Evolutionary conservation across 2,888 invertebrate genomes (phyloP), one percentile per base, ranked within the genome.

Genomic region (Raillietiella orientalis): DNA sequence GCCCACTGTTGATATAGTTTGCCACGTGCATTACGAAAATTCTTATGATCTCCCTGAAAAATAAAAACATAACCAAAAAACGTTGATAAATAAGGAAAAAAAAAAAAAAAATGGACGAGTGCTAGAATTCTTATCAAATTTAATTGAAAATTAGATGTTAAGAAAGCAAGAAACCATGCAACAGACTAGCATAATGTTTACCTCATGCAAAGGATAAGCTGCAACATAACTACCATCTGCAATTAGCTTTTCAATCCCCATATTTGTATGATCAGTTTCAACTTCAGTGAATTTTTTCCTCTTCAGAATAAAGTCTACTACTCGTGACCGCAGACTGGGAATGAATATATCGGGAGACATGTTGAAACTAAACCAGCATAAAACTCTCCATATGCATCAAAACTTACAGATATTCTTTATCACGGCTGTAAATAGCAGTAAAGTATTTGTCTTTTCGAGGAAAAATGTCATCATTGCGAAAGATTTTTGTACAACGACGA

Each of bases 271-370:
- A 38, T 70, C 63, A 13, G 50, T 42, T 13, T 33, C 31, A 8
- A 40, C 38, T 5, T 34, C 33, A 1, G 63, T 60, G 47, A 75
- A 84, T 39, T 64, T 59, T 47, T 75, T 75, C 31, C 84, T 55
- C 42, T 79, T 71, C 36, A 87, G 50, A 36, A 87, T 77, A 44
- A 79, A 84, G 45, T 84, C 75, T 1, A 84, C 72, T 32, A 87
- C 74, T 32, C 77, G 58, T 8, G 75, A 72, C 30, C 74, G 62
- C 22, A 72, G 65, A 2, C 74, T 64, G 3, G 74, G 62, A 21
- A 67, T 69, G 50, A 87, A 84, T 47, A 84, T 79, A 35, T 66
- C 62, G 5, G 67, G 63, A 16, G 62, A 50, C 21, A 71, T 60
- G 44, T 77, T 72, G 46, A 82, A 84, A 45, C 75, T 75, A 41